These are phyloP conservation scores for Lepidostoma basale DNA, from an alignment of 1,140 invertebrate species.

Conservation along the genomic window DNA sequence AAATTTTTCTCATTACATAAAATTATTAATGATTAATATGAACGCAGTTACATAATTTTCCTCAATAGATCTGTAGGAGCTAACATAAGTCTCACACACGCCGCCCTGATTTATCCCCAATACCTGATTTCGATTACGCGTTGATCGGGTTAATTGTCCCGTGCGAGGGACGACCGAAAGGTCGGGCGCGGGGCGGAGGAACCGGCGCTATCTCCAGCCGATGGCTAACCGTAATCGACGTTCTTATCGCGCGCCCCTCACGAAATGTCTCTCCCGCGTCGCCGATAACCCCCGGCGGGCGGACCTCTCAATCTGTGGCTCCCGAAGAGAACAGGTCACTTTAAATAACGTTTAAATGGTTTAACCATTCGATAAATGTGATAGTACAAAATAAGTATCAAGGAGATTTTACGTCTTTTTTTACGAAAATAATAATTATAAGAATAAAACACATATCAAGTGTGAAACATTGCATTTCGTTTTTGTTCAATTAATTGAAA, in stretches of 20 bases:
- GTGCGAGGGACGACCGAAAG: neutral
- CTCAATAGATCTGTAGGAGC: neutral
- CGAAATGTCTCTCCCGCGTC: conserved; percentile 9
- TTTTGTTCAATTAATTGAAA: too few relatives aligned
- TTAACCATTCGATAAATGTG: too few relatives aligned
- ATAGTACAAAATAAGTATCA: too few relatives aligned
- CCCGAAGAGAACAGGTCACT: too few relatives aligned
- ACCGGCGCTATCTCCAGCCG: conserved; percentile 27
- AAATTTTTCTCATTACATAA: neutral
- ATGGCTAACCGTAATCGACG: conserved; percentile 36
- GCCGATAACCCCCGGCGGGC: neutral
- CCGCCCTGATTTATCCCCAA: neutral
- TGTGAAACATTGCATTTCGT: too few relatives aligned
- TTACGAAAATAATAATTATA: too few relatives aligned
- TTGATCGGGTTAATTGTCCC: conserved; percentile 1
- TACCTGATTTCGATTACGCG: conserved; percentile 25
- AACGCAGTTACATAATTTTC: neutral
- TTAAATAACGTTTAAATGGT: neutral
- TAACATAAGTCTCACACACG: neutral
- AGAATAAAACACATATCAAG: too few relatives aligned
- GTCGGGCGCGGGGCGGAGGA: neutral
- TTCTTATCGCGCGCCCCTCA: conserved; percentile 32
- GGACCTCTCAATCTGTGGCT: neutral
- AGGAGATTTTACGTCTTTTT: too few relatives aligned
- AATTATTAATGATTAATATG: neutral